Percentiles rank a stretch among this genome's conserved stretches.
phyloP scores from a whole-genome alignment of 2,113 vertebrate species.

The Hepsetus odoe region DNA sequence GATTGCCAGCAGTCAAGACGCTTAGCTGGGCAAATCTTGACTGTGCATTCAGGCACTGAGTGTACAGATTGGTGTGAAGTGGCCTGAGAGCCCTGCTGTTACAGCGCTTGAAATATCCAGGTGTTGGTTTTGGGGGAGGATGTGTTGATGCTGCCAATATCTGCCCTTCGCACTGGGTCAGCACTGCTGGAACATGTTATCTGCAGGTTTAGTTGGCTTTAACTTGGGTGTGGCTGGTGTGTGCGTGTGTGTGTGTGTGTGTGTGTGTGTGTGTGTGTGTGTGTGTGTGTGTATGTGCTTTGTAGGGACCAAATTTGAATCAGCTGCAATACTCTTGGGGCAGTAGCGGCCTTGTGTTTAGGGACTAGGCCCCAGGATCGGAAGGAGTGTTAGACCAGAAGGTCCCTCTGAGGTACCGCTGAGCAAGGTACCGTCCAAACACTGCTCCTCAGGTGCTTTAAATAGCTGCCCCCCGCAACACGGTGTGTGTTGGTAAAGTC shows the following conservation, averaged over 20 bases:
- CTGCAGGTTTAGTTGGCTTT: neutral
- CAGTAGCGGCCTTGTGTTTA: too few relatives aligned
- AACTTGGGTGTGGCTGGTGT: neutral
- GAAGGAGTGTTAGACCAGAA: too few relatives aligned
- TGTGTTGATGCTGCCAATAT: conserved; percentile 3
- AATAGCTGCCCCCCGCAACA: too few relatives aligned
- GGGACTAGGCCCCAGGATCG: too few relatives aligned
- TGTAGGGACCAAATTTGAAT: neutral
- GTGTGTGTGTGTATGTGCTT: conserved; percentile 1
- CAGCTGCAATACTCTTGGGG: too few relatives aligned
- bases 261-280: neutral
- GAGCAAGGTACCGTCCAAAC: too few relatives aligned
- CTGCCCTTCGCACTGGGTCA: neutral
- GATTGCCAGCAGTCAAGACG: neutral
- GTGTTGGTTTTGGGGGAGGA: neutral
- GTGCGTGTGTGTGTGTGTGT: neutral
- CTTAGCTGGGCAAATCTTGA: neutral
- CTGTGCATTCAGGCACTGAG: conserved; percentile 1
- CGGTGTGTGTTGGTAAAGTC: too few relatives aligned
- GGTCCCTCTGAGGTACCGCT: too few relatives aligned
- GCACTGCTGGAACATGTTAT: neutral
- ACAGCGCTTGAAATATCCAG: conserved; percentile 28
- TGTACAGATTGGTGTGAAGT: conserved; percentile 27
- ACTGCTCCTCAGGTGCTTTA: too few relatives aligned
- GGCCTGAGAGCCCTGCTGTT: neutral